Base-by-base conservation (phyloP, 2,113 vertebrate species). In the Larimichthys polyactis region DNA sequence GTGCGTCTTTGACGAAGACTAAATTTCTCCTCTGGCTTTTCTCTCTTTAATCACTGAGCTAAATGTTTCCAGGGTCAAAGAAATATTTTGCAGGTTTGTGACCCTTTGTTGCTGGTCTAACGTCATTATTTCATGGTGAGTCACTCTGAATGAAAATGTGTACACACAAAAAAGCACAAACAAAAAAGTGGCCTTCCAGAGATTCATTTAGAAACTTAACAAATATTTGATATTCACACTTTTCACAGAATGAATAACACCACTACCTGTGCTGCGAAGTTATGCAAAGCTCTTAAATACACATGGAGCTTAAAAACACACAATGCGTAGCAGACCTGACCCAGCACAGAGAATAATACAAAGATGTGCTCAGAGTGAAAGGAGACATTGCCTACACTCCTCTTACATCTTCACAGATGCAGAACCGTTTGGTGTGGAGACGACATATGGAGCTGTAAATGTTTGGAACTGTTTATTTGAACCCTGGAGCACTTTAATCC, bases 61-160 rank as follows among this genome's bases (percentile, higher is more conserved):
- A 58, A 71, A 54, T 43, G 14, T 46, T 44, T 55, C 62, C n/a
- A 54, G 29, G n/a, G 48, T 54, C 59, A 72, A 40, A 59, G 6
- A 48, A 10, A 59, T 59, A 29, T n/a, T 24, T 46, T 29, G 49
- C 36, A 27, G 5, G 19, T 57, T 24, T 27, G 65, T 43, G 57
- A 43, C 66, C 20, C 20, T 43, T 62, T 24, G 43, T 20, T 24
- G 54, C 14, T 11, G 5, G 3, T n/a, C n/a, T 20, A 19, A 43
- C 22, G n/a, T 15, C 29, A 52, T 32, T 44, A 19, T 8, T n/a
- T 24, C 22, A 29, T 6, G 0, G 11, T 58, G 43, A 40, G 7
- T 62, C 19, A 36, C 11, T 58, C 10, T 59, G 8, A 51, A 36
- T 62, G 19, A 62, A 62, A 29, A 14, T 58, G 15, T 55, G 15